phyloP scores from a whole-genome alignment of 2,113 vertebrate genomes.

The Mirza zaza region DNA sequence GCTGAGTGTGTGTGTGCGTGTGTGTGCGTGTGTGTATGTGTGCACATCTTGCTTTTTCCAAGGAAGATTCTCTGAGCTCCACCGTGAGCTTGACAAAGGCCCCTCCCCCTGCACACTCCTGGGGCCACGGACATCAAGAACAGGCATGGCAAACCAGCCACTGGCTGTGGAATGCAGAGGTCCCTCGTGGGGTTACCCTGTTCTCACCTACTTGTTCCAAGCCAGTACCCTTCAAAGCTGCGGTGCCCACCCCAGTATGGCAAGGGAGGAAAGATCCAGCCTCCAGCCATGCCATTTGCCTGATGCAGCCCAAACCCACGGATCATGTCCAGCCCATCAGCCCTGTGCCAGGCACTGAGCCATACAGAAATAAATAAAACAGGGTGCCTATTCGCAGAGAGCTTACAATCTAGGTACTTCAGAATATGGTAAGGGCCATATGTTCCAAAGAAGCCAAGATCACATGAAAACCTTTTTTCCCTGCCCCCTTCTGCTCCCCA shows the following conservation, averaged over 20 bases:
- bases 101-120: background rate
- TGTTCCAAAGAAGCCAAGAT: background rate
- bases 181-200: background rate
- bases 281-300: background rate
- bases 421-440: background rate
- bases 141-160: background rate
- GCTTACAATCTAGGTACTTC: background rate
- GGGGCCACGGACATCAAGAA: background rate
- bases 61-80: constrained; percentile 48
- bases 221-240: background rate
- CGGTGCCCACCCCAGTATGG: background rate
- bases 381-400: background rate
- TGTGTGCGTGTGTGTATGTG: background rate
- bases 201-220: background rate
- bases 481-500: background rate
- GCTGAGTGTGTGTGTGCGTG: constrained; percentile 58
- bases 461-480: background rate
- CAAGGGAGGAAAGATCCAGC: background rate
- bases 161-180: background rate
- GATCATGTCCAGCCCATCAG: background rate
- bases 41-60: constrained; percentile 49
- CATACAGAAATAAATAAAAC: constrained; percentile 9
- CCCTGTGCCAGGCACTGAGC: background rate
- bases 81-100: constrained; percentile 42
- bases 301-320: background rate